Evolutionary conservation across 2,888 invertebrate species (phyloP).

Genomic region (Agapostemon virescens): DNA sequence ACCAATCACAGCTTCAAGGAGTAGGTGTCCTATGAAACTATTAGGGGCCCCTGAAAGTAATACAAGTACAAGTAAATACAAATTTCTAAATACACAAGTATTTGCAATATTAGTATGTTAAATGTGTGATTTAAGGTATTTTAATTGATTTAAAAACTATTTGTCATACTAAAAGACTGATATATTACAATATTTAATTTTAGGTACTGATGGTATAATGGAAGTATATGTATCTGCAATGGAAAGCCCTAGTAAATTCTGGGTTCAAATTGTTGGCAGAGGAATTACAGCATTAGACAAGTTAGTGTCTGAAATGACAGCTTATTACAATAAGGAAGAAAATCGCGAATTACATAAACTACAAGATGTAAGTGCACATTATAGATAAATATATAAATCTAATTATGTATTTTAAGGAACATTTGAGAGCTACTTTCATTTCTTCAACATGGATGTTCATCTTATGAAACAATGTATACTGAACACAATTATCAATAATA

Average conservation of each 20-base stretch:
- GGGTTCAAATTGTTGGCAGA: slow-evolving; percentile 91
- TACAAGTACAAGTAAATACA: too few species aligned
- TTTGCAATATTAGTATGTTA: not conserved
- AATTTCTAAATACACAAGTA: not conserved
- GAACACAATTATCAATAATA: too few species aligned
- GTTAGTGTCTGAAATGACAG: slow-evolving; percentile 91
- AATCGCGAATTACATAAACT: slow-evolving; percentile 84
- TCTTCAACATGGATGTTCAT: too few species aligned
- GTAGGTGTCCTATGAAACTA: too few species aligned
- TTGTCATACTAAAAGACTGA: not conserved
- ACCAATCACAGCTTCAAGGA: too few species aligned
- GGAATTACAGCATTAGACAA: slow-evolving; percentile 89
- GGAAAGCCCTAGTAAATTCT: slow-evolving; percentile 89
- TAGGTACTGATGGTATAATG: slow-evolving; percentile 82
- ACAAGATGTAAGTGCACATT: slow-evolving; percentile 72
- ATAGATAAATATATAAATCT: too few species aligned
- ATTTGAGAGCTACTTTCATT: too few species aligned
- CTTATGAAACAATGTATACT: too few species aligned
- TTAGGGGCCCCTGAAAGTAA: too few species aligned
- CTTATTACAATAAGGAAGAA: slow-evolving; percentile 86
- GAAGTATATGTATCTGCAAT: slow-evolving; percentile 94
- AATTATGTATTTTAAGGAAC: too few species aligned
- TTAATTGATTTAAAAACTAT: not conserved
- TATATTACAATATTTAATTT: not conserved
- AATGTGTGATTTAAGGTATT: not conserved